These are phyloP conservation scores for Cisticola juncidis DNA, from an alignment of 2,113 vertebrate genomes.

Conservation along the genomic window DNA sequence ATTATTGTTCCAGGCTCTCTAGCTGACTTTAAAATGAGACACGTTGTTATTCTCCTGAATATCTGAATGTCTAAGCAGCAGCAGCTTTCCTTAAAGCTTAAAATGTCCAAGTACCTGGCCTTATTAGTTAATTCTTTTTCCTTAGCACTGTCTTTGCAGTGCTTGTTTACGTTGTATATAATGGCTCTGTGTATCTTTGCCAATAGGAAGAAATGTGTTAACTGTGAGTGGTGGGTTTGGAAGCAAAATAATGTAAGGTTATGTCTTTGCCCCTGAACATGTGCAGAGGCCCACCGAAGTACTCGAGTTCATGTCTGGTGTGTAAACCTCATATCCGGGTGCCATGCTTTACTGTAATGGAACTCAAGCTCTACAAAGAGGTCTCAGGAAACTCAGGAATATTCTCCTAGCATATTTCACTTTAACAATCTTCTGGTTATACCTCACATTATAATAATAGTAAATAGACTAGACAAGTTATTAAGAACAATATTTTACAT, in stretches of 20 bases:
- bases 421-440: constrained; percentile 41
- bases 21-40: not conserved
- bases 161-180: not conserved
- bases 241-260: not conserved
- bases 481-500: constrained; percentile 59
- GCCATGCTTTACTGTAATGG: not conserved
- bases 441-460: constrained; percentile 12
- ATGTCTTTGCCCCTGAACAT: not conserved
- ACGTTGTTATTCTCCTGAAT: not conserved
- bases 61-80: not conserved
- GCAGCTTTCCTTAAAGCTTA: not conserved
- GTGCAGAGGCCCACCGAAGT: not conserved
- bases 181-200: not conserved
- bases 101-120: not conserved
- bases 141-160: not conserved
- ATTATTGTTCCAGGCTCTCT: not conserved
- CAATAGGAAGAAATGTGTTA: not conserved
- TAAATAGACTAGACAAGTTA: constrained; percentile 37
- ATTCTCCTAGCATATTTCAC: not conserved
- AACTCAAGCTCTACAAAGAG: not conserved
- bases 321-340: not conserved
- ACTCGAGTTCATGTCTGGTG: not conserved
- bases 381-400: constrained; percentile 1
- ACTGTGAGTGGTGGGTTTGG: not conserved
- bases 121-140: not conserved